Percentiles rank a stretch among this genome's conserved stretches.
Conservation (phyloP, 2,113 vertebrate species). For the Phaethornis superciliosus region DNA sequence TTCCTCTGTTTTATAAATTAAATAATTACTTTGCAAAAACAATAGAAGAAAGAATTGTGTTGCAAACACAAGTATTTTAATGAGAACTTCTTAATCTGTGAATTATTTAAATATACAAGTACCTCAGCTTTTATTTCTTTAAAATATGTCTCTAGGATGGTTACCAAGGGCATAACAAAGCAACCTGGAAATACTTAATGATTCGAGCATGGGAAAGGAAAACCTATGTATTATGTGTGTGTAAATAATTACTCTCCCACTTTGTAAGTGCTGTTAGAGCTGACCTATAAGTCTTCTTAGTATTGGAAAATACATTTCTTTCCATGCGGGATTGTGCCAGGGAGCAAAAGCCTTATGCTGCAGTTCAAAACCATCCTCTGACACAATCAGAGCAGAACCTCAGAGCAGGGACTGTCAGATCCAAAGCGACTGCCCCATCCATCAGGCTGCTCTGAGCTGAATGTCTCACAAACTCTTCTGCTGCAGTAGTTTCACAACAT, state of each 20-base stretch:
- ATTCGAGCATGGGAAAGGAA: not conserved
- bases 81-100: not conserved
- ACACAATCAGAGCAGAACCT: not conserved
- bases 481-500: not conserved
- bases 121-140: not conserved
- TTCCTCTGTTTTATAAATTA: not conserved
- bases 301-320: not conserved
- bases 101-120: not conserved
- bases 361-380: not conserved
- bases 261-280: not conserved
- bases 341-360: not conserved
- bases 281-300: not conserved
- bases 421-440: not conserved
- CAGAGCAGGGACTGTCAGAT: not conserved
- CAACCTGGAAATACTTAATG: not conserved
- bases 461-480: not conserved
- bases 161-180: not conserved
- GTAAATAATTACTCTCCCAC: not conserved
- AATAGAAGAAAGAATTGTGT: not conserved
- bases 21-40: not conserved
- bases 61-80: not conserved
- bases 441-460: not conserved
- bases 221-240: not conserved
- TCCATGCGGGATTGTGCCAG: not conserved
- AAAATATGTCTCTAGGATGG: not conserved